These are phyloP conservation scores for Tribolium madens DNA, from an alignment of 1,140 invertebrate genomes.

Conservation along the genomic window DNA sequence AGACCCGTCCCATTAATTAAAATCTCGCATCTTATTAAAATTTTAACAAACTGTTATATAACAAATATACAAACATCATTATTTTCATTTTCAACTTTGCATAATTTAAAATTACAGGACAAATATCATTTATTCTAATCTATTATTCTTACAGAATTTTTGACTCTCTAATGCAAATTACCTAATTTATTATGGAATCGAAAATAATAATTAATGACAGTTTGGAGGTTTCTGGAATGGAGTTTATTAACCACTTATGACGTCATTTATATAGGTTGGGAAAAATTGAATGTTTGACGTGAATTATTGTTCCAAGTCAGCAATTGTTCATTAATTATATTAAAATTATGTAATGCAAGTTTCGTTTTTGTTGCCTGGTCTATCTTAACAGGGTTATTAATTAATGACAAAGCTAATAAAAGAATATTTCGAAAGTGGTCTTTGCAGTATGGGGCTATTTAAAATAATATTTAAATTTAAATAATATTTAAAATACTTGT, in stretches of 20 bases:
- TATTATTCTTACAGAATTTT: background rate
- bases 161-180: background rate
- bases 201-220: constrained; percentile 23
- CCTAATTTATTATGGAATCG: background rate
- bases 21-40: constrained; percentile 28
- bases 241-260: background rate
- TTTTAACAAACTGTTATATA: constrained; percentile 9
- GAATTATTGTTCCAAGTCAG: constrained; percentile 18
- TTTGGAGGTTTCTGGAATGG: background rate
- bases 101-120: background rate
- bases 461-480: too few relatives aligned
- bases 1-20: constrained; percentile 24
- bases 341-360: background rate
- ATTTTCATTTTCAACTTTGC: background rate
- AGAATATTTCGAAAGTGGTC: background rate
- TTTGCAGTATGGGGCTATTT: background rate
- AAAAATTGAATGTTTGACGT: constrained; percentile 3
- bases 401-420: background rate
- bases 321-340: background rate
- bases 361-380: background rate
- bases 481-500: too few relatives aligned
- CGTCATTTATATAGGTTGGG: background rate
- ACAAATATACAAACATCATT: too few relatives aligned
- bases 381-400: background rate
- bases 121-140: background rate